Evolutionary conservation across 2,113 vertebrate species (phyloP).

Genomic region (Galeopterus variegatus): DNA sequence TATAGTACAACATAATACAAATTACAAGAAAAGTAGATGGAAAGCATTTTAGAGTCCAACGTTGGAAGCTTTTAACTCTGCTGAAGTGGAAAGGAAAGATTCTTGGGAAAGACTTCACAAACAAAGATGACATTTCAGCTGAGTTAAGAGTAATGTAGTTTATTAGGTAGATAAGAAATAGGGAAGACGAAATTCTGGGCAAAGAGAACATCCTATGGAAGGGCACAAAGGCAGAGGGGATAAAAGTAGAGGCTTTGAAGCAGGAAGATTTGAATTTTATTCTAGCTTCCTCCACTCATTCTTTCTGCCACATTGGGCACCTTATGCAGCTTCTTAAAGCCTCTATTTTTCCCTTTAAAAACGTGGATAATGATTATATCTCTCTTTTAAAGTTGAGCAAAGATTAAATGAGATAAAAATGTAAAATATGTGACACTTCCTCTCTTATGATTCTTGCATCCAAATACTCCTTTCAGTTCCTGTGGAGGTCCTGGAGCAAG

Average conservation of each 20-base stretch:
- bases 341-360: constrained; percentile 34
- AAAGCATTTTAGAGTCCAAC: not conserved
- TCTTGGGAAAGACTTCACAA: not conserved
- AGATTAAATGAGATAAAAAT: constrained; percentile 47
- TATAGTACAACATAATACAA: not conserved
- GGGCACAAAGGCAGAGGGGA: not conserved
- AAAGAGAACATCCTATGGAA: not conserved
- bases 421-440: not conserved
- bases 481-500: not conserved
- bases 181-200: not conserved
- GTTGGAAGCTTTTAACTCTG: not conserved
- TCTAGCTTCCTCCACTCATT: not conserved
- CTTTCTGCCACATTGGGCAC: constrained; percentile 1
- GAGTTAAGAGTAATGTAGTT: not conserved
- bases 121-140: not conserved
- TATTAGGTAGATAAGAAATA: not conserved
- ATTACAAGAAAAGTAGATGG: not conserved
- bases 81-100: not conserved
- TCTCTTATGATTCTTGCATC: not conserved
- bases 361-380: not conserved
- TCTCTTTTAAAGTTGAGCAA: constrained; percentile 24
- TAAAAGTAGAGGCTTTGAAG: not conserved
- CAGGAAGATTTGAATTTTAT: constrained; percentile 2
- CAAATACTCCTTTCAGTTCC: not conserved
- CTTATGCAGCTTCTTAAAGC: not conserved